A percentile compares a stretch with the other conserved stretches of the same genome.
Evolutionary conservation across 1,140 invertebrate genomes (phyloP).

Genomic region (Drosophila kohkoa): DNA sequence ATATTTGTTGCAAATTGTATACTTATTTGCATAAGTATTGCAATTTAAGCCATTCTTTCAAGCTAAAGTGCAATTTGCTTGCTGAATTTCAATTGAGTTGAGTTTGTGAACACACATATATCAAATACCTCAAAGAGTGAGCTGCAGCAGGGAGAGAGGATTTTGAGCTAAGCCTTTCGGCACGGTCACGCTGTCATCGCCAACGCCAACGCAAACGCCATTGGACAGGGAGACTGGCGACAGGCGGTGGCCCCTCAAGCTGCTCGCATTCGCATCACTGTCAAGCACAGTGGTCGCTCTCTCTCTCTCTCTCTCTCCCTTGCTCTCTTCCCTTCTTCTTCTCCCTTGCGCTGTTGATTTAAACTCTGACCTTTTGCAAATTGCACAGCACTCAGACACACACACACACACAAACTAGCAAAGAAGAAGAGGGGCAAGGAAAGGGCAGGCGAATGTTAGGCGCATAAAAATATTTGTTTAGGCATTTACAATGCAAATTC

Average conservation of each 20-base stretch:
- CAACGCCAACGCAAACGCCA: neutral
- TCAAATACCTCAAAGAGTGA: conserved; percentile 16
- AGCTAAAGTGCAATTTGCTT: conserved; percentile 27
- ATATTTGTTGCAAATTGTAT: conserved; percentile 3
- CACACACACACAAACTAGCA: neutral
- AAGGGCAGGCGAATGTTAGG: neutral
- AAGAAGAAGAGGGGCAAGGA: conserved; percentile 1
- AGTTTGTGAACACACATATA: neutral
- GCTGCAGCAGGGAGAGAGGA: neutral
- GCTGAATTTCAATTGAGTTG: conserved; percentile 34
- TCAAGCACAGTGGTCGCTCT: conserved; percentile 22
- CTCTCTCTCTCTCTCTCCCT: neutral
- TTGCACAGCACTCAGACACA: conserved; percentile 51
- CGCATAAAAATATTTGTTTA: conserved; percentile 69
- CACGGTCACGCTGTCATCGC: conserved; percentile 37
- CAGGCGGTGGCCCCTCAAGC: conserved; percentile 3
- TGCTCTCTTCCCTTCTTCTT: conserved; percentile 1
- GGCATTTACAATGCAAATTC: conserved; percentile 81
- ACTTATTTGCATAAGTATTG: conserved; percentile 30
- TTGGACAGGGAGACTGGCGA: neutral
- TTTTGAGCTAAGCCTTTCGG: conserved; percentile 35
- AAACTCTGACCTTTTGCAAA: conserved; percentile 56
- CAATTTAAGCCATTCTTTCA: conserved; percentile 14
- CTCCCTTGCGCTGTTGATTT: conserved; percentile 44
- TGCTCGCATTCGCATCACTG: conserved; percentile 27